Conservation (phyloP, 2,888 invertebrate genomes). For the Fissipunctia ypsillon region DNA sequence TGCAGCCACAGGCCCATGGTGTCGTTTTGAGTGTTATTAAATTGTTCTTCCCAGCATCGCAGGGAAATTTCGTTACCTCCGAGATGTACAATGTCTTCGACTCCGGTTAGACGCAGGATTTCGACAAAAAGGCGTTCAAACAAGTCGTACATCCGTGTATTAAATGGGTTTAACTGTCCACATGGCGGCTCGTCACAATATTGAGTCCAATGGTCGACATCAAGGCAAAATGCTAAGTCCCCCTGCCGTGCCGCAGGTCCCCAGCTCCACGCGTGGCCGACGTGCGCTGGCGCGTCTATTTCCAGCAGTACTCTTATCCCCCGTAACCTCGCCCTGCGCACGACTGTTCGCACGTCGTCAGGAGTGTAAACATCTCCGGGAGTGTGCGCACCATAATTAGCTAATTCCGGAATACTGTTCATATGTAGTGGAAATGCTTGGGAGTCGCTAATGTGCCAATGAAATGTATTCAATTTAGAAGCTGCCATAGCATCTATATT, state of each 20-base stretch:
- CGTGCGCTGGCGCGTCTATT: slow-evolving; percentile 96
- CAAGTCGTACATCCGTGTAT: slow-evolving; percentile 92
- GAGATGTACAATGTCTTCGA: slow-evolving; percentile 94
- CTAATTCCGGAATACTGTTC: slow-evolving; percentile 93
- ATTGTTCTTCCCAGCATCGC: slow-evolving; percentile 92
- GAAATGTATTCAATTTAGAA: slow-evolving; percentile 97
- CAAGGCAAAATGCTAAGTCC: slow-evolving; percentile 93
- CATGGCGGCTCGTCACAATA: slow-evolving; percentile 95
- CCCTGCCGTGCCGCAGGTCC: slow-evolving; percentile 92
- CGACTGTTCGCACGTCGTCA: slow-evolving; percentile 93
- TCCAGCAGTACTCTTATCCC: slow-evolving; percentile 96
- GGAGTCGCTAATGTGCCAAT: slow-evolving; percentile 97
- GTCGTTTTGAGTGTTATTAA: slow-evolving; percentile 90
- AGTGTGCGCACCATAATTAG: slow-evolving; percentile 94
- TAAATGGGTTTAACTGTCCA: slow-evolving; percentile 94
- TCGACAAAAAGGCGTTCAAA: slow-evolving; percentile 93
- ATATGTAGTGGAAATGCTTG: slow-evolving; percentile 97
- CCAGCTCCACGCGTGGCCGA: slow-evolving; percentile 95
- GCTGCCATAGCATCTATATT: slow-evolving; percentile 96
- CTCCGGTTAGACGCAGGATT: slow-evolving; percentile 93
- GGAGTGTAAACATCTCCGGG: slow-evolving; percentile 93
- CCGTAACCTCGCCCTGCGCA: slow-evolving; percentile 93
- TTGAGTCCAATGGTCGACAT: slow-evolving; percentile 93
- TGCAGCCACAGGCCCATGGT: slow-evolving; percentile 93
- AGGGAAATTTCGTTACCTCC: slow-evolving; percentile 94